A percentile compares a stretch with the other conserved stretches of the same genome.
Evolutionary conservation across 2,888 invertebrate species (phyloP).

Genomic region (Euplexia lucipara): DNA sequence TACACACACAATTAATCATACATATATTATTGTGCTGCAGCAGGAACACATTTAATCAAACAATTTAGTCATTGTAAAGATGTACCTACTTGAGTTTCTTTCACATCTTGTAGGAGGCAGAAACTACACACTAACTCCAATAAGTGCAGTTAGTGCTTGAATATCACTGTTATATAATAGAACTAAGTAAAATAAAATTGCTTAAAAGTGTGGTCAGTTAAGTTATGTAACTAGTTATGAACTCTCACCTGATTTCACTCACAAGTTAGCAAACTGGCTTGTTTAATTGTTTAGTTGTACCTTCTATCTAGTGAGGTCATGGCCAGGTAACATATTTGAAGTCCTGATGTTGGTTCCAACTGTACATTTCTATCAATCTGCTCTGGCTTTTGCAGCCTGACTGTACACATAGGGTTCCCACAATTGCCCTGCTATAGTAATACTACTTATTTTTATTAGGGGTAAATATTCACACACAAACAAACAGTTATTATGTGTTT

Average conservation of each 20-base stretch:
- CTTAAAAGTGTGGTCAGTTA: conserved; percentile 42
- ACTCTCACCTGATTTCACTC: conserved; percentile 31
- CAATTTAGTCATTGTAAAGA: not conserved
- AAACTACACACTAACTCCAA: not conserved
- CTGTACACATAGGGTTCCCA: not conserved
- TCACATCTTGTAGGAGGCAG: conserved; percentile 8
- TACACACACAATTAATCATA: conserved; percentile 20
- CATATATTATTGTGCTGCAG: not conserved
- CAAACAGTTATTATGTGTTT: not conserved
- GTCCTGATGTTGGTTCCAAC: not conserved
- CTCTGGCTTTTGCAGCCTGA: not conserved
- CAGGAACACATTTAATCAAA: conserved; percentile 22
- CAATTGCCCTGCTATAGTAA: not conserved
- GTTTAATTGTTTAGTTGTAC: conserved; percentile 10
- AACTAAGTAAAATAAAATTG: conserved; percentile 52
- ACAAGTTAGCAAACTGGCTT: conserved; percentile 6
- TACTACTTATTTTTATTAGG: not conserved
- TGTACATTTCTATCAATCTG: not conserved
- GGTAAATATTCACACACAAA: conserved; percentile 5
- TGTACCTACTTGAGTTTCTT: conserved; percentile 13
- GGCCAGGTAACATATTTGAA: not conserved
- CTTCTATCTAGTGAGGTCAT: no score
- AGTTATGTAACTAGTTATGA: conserved; percentile 45
- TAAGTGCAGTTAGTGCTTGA: conserved; percentile 22
- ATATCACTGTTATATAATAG: conserved; percentile 37